phyloP scores from a whole-genome alignment of 2,113 vertebrate genomes.

The Rana temporaria region DNA sequence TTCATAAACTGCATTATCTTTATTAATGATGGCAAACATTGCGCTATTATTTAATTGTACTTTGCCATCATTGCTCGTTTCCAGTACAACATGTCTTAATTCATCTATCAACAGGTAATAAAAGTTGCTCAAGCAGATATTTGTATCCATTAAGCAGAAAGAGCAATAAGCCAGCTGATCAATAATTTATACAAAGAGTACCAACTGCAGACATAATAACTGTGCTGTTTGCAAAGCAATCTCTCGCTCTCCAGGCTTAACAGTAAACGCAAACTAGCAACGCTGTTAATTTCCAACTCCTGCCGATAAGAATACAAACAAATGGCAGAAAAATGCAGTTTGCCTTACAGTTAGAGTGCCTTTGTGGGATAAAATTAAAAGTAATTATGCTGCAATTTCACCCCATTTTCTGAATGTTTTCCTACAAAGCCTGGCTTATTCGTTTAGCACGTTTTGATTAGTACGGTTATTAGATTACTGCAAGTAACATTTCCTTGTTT shows the following conservation, averaged over 20 bases:
- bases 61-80: constrained; percentile 59
- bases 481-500: constrained; percentile 40
- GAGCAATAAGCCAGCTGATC: constrained; percentile 84
- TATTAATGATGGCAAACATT: constrained; percentile 44
- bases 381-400: constrained; percentile 73
- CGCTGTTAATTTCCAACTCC: constrained; percentile 79
- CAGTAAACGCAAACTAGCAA: constrained; percentile 78
- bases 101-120: constrained; percentile 65
- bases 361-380: constrained; percentile 77
- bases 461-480: constrained; percentile 35
- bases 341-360: constrained; percentile 75
- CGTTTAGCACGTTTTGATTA: constrained; percentile 45
- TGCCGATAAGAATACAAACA: constrained; percentile 84
- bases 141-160: constrained; percentile 86
- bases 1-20: constrained; percentile 35
- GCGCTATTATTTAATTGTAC: constrained; percentile 33
- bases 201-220: constrained; percentile 86
- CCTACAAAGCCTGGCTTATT: constrained; percentile 53
- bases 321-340: constrained; percentile 81
- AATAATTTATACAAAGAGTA: constrained; percentile 86
- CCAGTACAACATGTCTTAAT: constrained; percentile 60
- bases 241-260: constrained; percentile 81
- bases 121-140: constrained; percentile 62
- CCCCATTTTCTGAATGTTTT: constrained; percentile 61
- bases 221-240: constrained; percentile 86